These are phyloP conservation scores for Brachystomella parvula DNA, from an alignment of 1,140 invertebrate species.

Conservation along the genomic window DNA sequence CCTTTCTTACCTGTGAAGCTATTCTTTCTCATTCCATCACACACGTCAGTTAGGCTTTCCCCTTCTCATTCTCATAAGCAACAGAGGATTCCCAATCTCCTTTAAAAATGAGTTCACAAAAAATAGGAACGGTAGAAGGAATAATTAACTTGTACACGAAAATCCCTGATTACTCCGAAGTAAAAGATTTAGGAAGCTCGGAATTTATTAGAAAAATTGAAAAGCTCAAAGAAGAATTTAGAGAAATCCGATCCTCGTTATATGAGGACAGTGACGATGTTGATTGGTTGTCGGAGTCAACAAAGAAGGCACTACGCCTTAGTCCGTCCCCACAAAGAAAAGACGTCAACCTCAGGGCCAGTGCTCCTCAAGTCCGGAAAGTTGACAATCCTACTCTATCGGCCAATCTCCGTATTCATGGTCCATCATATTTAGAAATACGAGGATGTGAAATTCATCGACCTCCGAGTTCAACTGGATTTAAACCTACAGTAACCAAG, in stretches of 20 bases:
- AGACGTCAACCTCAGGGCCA: neutral
- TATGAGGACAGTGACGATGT: conserved; percentile 23
- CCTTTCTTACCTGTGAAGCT: too few relatives aligned
- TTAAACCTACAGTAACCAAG: neutral
- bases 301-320: conserved; percentile 13
- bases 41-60: too few relatives aligned
- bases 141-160: conserved; percentile 29
- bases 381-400: neutral
- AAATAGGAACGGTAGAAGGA: neutral
- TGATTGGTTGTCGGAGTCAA: conserved; percentile 19
- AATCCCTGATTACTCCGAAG: conserved; percentile 35
- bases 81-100: too few relatives aligned
- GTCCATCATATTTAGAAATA: conserved; percentile 21
- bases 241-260: conserved; percentile 25
- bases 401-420: too few relatives aligned
- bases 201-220: conserved; percentile 36
- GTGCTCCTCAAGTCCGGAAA: neutral
- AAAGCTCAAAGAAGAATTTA: conserved; percentile 35
- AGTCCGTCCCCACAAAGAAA: too few relatives aligned
- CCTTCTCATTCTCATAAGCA: too few relatives aligned
- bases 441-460: conserved; percentile 23
- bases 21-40: too few relatives aligned
- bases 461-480: neutral
- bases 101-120: neutral
- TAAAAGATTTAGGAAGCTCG: conserved; percentile 36